Conservation (phyloP, 2,888 invertebrate species). For the Hoplodrina ambigua region DNA sequence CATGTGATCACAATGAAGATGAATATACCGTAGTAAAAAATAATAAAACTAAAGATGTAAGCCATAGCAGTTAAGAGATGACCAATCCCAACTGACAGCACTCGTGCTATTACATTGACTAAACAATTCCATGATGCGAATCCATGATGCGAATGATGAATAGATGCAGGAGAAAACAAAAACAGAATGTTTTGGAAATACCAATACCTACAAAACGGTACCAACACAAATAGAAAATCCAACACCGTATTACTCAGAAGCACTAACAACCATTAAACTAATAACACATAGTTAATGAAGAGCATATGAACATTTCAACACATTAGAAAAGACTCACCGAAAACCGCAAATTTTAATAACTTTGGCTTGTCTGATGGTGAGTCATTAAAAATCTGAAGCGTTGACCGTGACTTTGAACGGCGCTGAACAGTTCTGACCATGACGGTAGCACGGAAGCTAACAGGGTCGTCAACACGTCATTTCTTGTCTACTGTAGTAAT, state of each 20-base stretch:
- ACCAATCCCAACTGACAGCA: too few relatives aligned
- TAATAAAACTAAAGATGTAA: too few relatives aligned
- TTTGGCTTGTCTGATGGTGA: slow-evolving; percentile 35
- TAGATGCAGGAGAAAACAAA: neutral
- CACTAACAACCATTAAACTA: slow-evolving; percentile 22
- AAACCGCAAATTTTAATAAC: slow-evolving; percentile 38
- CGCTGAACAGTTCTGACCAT: slow-evolving; percentile 22
- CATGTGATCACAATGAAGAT: too few relatives aligned
- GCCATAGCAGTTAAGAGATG: too few relatives aligned
- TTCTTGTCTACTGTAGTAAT: slow-evolving; percentile 14
- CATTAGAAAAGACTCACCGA: slow-evolving; percentile 8
- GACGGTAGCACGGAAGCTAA: slow-evolving; percentile 43
- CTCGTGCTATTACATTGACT: too few relatives aligned
- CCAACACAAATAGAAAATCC: slow-evolving; percentile 19
- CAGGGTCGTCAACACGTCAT: slow-evolving; percentile 48
- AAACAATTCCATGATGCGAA: too few relatives aligned
- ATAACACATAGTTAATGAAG: neutral
- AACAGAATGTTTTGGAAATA: slow-evolving; percentile 21
- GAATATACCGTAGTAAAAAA: too few relatives aligned
- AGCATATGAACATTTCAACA: neutral
- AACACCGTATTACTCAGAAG: slow-evolving; percentile 30
- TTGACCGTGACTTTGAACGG: slow-evolving; percentile 58
- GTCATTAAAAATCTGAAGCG: slow-evolving; percentile 29
- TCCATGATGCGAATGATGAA: neutral
- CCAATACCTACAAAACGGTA: slow-evolving; percentile 17